Conservation (phyloP, 1,140 invertebrate genomes). For the Drosophila grimshawi region DNA sequence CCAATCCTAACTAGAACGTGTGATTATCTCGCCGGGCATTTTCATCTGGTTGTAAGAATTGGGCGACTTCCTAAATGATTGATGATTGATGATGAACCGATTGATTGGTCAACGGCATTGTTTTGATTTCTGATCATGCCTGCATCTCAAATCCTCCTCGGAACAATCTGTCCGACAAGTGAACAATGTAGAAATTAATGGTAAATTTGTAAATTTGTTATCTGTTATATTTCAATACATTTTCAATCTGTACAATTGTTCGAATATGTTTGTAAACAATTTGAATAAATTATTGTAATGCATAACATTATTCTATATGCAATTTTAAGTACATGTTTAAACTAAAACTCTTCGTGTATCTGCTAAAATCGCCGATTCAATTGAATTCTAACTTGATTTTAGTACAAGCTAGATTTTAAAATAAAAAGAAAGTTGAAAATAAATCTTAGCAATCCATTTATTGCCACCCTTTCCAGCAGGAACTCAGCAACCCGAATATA, state of each 20-base stretch:
- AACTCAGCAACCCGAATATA: conserved; percentile 56
- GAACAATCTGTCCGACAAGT: neutral
- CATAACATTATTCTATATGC: too few relatives aligned
- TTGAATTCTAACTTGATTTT: too few relatives aligned
- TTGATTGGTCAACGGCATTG: neutral
- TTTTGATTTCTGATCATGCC: too few relatives aligned
- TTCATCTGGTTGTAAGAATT: neutral
- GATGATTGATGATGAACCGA: neutral
- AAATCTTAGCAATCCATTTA: neutral
- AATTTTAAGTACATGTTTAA: too few relatives aligned
- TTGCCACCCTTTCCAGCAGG: too few relatives aligned
- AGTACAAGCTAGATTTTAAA: neutral
- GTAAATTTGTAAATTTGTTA: neutral
- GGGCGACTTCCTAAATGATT: neutral
- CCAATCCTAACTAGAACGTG: conserved; percentile 22
- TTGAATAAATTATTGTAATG: too few relatives aligned
- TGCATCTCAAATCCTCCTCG: too few relatives aligned
- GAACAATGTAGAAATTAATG: neutral
- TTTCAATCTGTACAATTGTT: neutral
- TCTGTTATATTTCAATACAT: neutral
- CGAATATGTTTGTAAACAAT: too few relatives aligned
- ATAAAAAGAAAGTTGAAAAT: neutral
- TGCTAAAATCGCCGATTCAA: too few relatives aligned
- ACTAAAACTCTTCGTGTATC: too few relatives aligned
- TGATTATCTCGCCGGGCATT: conserved; percentile 11